These are phyloP conservation scores for Alouatta palliata DNA, from an alignment of 2,113 vertebrate species.

Conservation along the genomic window DNA sequence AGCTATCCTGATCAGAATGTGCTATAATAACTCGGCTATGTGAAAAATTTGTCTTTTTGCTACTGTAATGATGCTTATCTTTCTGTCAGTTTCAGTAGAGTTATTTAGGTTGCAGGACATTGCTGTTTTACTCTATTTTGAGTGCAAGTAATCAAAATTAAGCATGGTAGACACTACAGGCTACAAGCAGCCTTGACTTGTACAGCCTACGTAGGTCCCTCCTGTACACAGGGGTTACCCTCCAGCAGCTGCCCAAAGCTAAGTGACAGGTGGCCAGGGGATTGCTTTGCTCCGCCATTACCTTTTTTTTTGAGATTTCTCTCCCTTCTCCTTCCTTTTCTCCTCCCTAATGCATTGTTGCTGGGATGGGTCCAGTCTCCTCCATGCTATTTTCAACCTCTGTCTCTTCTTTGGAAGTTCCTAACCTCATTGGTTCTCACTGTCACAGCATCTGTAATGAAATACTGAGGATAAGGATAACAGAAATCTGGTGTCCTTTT, in stretches of 20 bases:
- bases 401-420: background rate
- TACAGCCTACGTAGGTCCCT: background rate
- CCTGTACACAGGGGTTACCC: background rate
- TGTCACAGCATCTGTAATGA: background rate
- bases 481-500: background rate
- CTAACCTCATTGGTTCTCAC: background rate
- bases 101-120: constrained; percentile 8
- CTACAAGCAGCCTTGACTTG: background rate
- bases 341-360: too few relatives aligned
- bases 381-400: background rate
- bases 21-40: constrained; percentile 42
- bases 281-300: background rate
- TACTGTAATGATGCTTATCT: constrained; percentile 44
- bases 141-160: background rate
- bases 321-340: background rate
- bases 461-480: background rate
- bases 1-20: constrained; percentile 51
- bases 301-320: background rate
- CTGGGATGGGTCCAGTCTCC: background rate
- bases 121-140: background rate
- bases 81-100: constrained; percentile 42
- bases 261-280: background rate
- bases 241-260: background rate
- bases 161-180: background rate
- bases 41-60: constrained; percentile 58